Conservation (phyloP, 2,113 vertebrate species). For the Cercopithecus mona region DNA sequence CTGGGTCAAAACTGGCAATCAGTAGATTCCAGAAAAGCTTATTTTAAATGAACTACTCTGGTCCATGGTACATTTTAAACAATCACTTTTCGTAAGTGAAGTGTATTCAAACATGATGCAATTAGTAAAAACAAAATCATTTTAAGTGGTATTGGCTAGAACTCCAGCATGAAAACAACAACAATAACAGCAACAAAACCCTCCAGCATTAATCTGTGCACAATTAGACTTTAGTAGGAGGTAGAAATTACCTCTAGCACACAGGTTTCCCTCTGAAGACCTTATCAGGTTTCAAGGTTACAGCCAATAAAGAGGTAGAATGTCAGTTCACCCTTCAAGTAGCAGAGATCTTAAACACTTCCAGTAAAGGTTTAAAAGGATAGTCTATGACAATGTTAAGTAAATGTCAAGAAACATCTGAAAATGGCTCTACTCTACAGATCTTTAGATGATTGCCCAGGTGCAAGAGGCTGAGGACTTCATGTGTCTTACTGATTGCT, state of each 20-base stretch:
- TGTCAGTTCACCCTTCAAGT: neutral
- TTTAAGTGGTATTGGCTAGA: neutral
- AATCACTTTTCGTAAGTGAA: neutral
- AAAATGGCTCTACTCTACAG: neutral
- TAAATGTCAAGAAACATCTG: neutral
- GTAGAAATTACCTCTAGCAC: neutral
- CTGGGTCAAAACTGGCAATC: neutral
- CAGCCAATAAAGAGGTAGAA: neutral
- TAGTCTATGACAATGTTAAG: neutral
- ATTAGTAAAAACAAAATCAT: slow-evolving; percentile 3
- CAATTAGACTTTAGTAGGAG: neutral
- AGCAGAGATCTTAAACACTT: neutral
- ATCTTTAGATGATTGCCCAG: neutral
- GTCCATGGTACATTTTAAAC: neutral
- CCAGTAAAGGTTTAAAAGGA: neutral
- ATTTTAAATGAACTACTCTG: neutral
- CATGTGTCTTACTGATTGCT: neutral
- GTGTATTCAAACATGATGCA: neutral
- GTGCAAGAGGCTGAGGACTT: neutral
- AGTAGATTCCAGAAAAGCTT: neutral
- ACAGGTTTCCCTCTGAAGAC: neutral
- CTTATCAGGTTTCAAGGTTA: neutral
- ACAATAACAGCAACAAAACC: neutral
- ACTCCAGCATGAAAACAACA: neutral
- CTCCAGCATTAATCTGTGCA: neutral